Conservation (phyloP, 1,140 invertebrate genomes). For the Ooceraea biroi region DNA sequence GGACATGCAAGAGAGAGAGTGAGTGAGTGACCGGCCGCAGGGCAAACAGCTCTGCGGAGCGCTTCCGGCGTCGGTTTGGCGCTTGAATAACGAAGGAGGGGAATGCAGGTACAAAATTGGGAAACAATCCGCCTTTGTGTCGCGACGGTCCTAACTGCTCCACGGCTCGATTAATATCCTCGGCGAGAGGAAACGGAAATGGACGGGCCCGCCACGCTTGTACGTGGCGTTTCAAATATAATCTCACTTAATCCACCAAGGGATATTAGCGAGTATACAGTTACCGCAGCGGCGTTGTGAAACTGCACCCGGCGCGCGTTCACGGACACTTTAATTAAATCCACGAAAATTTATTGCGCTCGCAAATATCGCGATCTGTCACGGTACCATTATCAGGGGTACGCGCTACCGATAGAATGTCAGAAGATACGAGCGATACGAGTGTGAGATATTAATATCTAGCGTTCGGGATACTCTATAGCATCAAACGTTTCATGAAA, state of each 20-base stretch:
- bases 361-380: constrained; percentile 46
- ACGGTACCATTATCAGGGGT: neutral
- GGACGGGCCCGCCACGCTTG: neutral
- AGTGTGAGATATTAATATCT: neutral
- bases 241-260: constrained; percentile 43
- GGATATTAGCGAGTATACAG: constrained; percentile 49
- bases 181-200: constrained; percentile 29
- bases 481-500: neutral
- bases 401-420: neutral
- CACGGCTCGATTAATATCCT: constrained; percentile 18
- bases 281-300: constrained; percentile 27
- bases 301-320: constrained; percentile 3
- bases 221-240: constrained; percentile 19
- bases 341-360: constrained; percentile 52
- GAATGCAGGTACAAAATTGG: constrained; percentile 17
- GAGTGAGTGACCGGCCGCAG: neutral
- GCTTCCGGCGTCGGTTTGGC: neutral
- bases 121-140: constrained; percentile 41
- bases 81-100: no score
- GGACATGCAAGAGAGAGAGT: no score
- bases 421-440: neutral
- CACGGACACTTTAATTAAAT: constrained; percentile 52
- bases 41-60: neutral
- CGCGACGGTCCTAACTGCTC: no score
- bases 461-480: neutral